A percentile compares a stretch with the other conserved stretches of the same genome.
Conservation (phyloP, 2,113 vertebrate genomes). For the Esox niger region DNA sequence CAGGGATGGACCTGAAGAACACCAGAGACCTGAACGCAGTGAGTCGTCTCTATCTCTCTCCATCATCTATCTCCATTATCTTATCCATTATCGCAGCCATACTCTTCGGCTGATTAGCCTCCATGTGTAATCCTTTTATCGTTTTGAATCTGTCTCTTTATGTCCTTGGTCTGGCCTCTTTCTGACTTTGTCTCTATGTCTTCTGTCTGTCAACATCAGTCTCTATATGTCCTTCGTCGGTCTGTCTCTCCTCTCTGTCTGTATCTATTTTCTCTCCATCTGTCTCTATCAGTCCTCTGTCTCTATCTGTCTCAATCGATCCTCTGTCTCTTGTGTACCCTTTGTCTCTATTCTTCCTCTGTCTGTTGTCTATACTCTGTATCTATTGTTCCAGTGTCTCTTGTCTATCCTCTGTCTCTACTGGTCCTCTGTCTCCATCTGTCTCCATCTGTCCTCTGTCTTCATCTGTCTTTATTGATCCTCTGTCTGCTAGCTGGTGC, state of each 20-base stretch:
- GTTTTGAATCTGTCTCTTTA: neutral
- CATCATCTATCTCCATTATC: neutral
- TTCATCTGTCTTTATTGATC: neutral
- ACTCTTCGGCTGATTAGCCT: neutral
- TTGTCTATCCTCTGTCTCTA: too few species aligned
- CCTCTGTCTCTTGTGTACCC: too few species aligned
- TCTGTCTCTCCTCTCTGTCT: too few species aligned
- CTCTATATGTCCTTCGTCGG: neutral
- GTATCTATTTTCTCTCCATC: too few species aligned
- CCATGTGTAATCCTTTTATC: neutral
- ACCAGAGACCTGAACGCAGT: conserved; percentile 85
- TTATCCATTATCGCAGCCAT: neutral
- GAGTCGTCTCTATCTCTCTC: conserved; percentile 64
- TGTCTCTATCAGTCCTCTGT: too few species aligned
- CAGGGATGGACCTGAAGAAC: conserved; percentile 70
- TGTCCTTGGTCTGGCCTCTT: neutral
- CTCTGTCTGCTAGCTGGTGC: neutral
- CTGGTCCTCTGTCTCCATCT: too few species aligned
- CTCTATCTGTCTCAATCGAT: too few species aligned
- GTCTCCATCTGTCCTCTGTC: too few species aligned
- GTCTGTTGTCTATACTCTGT: too few species aligned
- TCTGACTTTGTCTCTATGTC: neutral
- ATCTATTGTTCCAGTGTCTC: too few species aligned
- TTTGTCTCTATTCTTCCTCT: too few species aligned
- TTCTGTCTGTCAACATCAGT: neutral